phyloP scores from a whole-genome alignment of 1,140 invertebrate genomes.

The Camponotus pennsylvanicus region DNA sequence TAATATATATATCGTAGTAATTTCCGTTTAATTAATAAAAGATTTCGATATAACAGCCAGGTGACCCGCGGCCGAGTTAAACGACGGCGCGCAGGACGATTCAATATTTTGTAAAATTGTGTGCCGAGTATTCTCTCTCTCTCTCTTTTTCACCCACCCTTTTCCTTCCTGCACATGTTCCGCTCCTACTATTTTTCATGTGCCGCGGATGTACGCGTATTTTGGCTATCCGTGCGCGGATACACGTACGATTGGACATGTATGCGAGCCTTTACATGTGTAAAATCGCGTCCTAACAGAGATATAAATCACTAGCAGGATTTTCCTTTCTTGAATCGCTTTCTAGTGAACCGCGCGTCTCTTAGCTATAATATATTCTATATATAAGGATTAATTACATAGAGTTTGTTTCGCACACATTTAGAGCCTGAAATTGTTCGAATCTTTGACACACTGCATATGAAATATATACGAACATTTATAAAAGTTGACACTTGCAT shows the following conservation, averaged over 20 bases:
- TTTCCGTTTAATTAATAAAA: conserved; percentile 80
- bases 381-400: conserved; percentile 27
- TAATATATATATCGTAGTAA: conserved; percentile 75
- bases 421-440: conserved; percentile 34
- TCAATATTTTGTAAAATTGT: conserved; percentile 74
- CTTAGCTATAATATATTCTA: conserved; percentile 37
- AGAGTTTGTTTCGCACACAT: conserved; percentile 23
- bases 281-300: not conserved
- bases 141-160: conserved; percentile 35
- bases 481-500: conserved; percentile 32
- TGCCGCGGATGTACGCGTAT: not conserved
- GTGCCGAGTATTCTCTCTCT: conserved; percentile 79
- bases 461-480: conserved; percentile 16
- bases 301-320: conserved; percentile 42
- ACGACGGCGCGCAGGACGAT: conserved; percentile 61
- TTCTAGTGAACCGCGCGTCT: not conserved
- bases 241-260: conserved; percentile 6
- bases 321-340: conserved; percentile 8
- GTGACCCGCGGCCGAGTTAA: conserved; percentile 69
- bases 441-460: not conserved
- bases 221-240: not conserved
- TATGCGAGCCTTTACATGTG: conserved; percentile 13
- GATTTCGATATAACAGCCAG: conserved; percentile 82
- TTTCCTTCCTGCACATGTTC: not conserved
- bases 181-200: conserved; percentile 27